Base-by-base conservation (phyloP, 2,113 vertebrate species). In the Thryonomys swinderianus region DNA sequence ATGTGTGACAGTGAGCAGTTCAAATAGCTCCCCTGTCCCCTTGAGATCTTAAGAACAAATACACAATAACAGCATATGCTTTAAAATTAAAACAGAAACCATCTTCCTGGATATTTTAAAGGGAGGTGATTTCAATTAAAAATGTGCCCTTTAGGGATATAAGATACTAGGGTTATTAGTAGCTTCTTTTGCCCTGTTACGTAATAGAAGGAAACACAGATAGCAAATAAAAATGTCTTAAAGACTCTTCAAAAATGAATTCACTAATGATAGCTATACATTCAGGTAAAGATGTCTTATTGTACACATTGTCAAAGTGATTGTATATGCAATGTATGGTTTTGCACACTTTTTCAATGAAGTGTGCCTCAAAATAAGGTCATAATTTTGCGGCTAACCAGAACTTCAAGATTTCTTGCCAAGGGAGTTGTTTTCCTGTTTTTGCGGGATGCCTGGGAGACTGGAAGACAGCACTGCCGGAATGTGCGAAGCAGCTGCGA, bases 41-140 rank as follows among this genome's bases (percentile, higher is more conserved):
- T 69, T 7, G 62, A 69, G 37, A 83, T 71, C 93, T 90, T 32
- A 74, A 92, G 71, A 95, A 87, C 45, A 85, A 94, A 51, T 11
- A 66, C 40, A 73, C 10, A 6, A 8, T 20, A 71, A 69, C 12
- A 14, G 34, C 55, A 7, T 32, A 88, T 42, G 83, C 69, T 88
- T 53, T 2, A 79, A 91, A 51, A 69, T 87, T 48, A 83, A 85
- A 84, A 81, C 45, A 61, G 85, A 57, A 51, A 30, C 27, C 8
- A 13, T 79, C 27, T 84, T 55, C 27, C 6, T 59, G 6, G 9
- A 5, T 42, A 55, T 74, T 78, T 91, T 69, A 85, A 73, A 88
- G 13, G 86, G 21, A 91, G 32, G 45, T 45, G 37, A 61, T 67
- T 85, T n/a, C 42, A 53, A 4, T 78, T 61, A 7, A 3, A 12